Conservation (phyloP, 2,797 vertebrate species). For the Tadarida brasiliensis region DNA sequence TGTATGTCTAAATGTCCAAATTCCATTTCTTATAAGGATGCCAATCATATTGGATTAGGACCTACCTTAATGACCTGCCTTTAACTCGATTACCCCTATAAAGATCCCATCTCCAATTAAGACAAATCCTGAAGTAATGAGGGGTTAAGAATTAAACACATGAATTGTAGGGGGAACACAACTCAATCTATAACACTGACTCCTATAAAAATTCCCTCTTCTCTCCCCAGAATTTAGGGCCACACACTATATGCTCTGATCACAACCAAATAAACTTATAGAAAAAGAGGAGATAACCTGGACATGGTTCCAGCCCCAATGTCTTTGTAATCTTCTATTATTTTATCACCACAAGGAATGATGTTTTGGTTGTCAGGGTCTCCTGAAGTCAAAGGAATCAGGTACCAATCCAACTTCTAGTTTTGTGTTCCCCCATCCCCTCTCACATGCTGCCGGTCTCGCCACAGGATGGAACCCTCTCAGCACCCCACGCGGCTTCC, state of each 20-base stretch:
- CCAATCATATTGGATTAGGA: neutral
- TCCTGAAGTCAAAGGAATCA: neutral
- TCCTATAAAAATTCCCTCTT: neutral
- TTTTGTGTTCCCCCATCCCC: no score
- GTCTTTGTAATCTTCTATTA: neutral
- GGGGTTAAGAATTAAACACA: neutral
- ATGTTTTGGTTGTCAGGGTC: neutral
- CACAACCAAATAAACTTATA: neutral
- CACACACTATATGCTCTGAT: neutral
- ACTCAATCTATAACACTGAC: neutral
- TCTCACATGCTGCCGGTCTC: fast-evolving
- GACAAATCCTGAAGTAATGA: neutral
- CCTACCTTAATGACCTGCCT: neutral
- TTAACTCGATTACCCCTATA: neutral
- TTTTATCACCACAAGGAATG: neutral
- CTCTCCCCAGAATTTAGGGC: neutral
- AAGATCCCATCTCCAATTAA: neutral
- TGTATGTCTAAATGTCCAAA: neutral
- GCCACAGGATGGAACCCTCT: neutral
- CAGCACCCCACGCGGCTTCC: fast-evolving
- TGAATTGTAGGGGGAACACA: neutral
- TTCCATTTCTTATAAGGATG: neutral
- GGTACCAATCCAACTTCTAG: neutral
- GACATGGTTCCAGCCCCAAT: neutral
- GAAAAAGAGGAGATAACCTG: neutral